A percentile compares a stretch with the other conserved stretches of the same genome.
Evolutionary conservation across 2,888 invertebrate species (phyloP).

Genomic region (Pristionchus entomophagus): DNA sequence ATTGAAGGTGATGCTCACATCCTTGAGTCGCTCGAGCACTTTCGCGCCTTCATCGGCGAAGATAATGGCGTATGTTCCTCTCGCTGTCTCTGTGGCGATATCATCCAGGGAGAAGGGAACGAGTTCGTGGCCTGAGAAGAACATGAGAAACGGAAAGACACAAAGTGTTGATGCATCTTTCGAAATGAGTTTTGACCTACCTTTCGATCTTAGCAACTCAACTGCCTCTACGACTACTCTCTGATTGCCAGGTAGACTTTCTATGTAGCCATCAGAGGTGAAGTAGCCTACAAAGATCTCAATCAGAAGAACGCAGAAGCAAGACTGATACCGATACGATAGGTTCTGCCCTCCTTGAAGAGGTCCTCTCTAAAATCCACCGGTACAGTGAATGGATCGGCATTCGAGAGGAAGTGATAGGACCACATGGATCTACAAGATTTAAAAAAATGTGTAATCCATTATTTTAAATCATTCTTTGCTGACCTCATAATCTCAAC

Average conservation of each 20-base stretch:
- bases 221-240: background rate
- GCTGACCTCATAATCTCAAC: constrained; percentile 37
- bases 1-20: background rate
- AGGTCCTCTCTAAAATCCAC: constrained; percentile 49
- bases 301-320: background rate
- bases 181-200: background rate
- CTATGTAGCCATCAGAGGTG: background rate
- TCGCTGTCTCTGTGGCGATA: background rate
- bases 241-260: background rate
- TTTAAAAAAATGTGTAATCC: no score
- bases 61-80: background rate
- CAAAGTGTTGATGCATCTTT: no score
- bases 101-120: background rate
- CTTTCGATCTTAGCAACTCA: background rate
- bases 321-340: background rate
- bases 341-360: background rate
- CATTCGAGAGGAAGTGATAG: constrained; percentile 42
- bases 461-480: no score
- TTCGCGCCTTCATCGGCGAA: background rate
- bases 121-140: background rate
- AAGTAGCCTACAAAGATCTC: background rate
- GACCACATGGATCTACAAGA: constrained; percentile 39
- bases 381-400: constrained; percentile 51
- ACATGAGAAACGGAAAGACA: no score
- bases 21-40: background rate